phyloP scores from a whole-genome alignment of 1,140 invertebrate species.

The Pogonus chalceus region DNA sequence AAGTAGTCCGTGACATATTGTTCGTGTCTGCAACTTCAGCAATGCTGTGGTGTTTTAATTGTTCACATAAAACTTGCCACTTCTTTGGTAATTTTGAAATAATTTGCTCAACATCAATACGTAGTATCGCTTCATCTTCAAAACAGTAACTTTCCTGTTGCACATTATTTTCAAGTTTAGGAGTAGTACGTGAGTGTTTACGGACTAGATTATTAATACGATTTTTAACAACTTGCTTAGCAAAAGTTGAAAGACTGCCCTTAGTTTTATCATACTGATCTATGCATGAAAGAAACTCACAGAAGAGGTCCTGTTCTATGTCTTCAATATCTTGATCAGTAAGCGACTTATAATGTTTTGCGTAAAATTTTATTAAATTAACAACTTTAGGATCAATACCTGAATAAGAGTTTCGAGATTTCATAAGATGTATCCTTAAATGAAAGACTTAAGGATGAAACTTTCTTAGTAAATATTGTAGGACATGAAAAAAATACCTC shows the following conservation, averaged over 20 bases:
- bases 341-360: conserved; percentile 9
- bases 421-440: background rate
- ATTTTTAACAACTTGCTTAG: background rate
- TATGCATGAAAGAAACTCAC: background rate
- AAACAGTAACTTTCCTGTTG: background rate
- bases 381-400: conserved; percentile 2
- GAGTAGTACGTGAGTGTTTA: conserved; percentile 1
- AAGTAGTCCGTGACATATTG: background rate
- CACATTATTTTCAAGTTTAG: background rate
- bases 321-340: conserved; percentile 1
- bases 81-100: conserved; percentile 8
- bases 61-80: conserved; percentile 4
- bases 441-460: conserved; percentile 8
- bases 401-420: background rate
- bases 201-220: conserved; percentile 5
- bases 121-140: conserved; percentile 6
- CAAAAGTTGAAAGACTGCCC: conserved; percentile 8
- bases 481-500: conserved; percentile 6
- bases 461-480: background rate
- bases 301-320: conserved; percentile 9
- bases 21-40: conserved; percentile 4
- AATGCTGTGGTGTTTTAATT: background rate
- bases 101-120: conserved; percentile 5
- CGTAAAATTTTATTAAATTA: conserved; percentile 2
- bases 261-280: conserved; percentile 9